These are phyloP conservation scores for Platichthys flesus DNA, from an alignment of 2,113 vertebrate genomes.

Conservation along the genomic window DNA sequence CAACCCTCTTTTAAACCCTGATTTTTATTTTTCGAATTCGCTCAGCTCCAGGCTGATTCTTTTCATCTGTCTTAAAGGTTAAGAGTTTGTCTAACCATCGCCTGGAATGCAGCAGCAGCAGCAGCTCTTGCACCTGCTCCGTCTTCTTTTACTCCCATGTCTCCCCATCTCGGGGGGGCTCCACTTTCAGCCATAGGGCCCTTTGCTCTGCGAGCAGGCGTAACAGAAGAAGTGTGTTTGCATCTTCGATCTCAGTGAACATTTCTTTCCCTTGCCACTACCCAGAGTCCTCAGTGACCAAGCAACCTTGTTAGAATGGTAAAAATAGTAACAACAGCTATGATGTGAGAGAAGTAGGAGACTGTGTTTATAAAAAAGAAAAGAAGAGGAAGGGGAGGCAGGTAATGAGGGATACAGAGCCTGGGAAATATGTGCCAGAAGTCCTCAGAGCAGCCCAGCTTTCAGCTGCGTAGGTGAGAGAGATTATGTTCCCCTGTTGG, in stretches of 20 bases:
- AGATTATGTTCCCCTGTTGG: slow-evolving; percentile 55
- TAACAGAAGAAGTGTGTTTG: slow-evolving; percentile 47
- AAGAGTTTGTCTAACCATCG: slow-evolving; percentile 49
- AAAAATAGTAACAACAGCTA: slow-evolving; percentile 71
- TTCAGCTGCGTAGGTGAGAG: slow-evolving; percentile 55
- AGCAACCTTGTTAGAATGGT: slow-evolving; percentile 71
- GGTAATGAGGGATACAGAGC: slow-evolving; percentile 47
- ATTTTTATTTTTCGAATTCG: slow-evolving; percentile 33
- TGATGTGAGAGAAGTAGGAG: slow-evolving; percentile 58
- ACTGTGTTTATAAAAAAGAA: slow-evolving; percentile 25
- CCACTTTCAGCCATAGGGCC: slow-evolving; percentile 37
- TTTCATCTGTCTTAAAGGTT: slow-evolving; percentile 58
- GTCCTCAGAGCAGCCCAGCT: slow-evolving; percentile 16
- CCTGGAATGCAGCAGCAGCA: slow-evolving; percentile 20
- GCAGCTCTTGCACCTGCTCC: not conserved
- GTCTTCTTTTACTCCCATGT: slow-evolving; percentile 23
- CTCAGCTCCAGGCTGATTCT: slow-evolving; percentile 42
- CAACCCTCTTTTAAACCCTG: slow-evolving; percentile 41
- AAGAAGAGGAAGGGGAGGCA: not conserved
- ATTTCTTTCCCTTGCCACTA: slow-evolving; percentile 45
- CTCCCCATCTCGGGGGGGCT: slow-evolving; percentile 22
- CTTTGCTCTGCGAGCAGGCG: slow-evolving; percentile 35
- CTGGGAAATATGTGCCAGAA: slow-evolving; percentile 36
- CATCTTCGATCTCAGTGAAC: slow-evolving; percentile 51
- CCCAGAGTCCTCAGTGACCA: slow-evolving; percentile 57